Base-by-base conservation (phyloP, 2,113 vertebrate genomes). In the Podarcis muralis region DNA sequence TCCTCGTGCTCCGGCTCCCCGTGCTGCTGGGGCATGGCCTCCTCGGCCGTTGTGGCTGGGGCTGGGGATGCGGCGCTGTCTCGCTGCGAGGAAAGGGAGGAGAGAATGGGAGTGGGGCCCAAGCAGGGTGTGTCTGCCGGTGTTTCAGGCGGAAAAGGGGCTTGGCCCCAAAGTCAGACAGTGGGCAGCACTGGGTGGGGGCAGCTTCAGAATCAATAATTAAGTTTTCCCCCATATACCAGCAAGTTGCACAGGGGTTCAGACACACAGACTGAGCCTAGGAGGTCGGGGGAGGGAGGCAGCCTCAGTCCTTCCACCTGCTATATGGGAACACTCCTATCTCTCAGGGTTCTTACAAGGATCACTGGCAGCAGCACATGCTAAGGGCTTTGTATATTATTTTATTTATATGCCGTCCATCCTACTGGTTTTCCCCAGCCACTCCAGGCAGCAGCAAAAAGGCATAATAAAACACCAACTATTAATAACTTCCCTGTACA, bases 41-140 rank as follows among this genome's bases (percentile, higher is more conserved):
- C 98, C 92, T 99, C 98, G 0, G 98, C 98, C 8, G 98, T 98
- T 87, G 98, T 98, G 92, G 98, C 98, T 1, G 98, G 98, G 32
- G 97, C 97, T 0, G 98, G 98, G 37, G 97, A 97, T 5, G 97
- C 97, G 27, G 95, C 96, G 20, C 95, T 97, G 88, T 98, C 98
- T 74, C 95, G 89, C 94, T 94, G 84, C 3, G 20, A 81, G 57
- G 20, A 2, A 30, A 62, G 59, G 20, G 11, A 30, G n/a, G 53
- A 74, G 65, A 43, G 2, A 68, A 37, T 0, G 27, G 37, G 3
- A 2, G 16, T 1, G 5, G 59, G 59, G 59, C 59, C 13, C 59
- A 62, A 23, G 18, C 6, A 6, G 27, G 15, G 8, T 22, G 43
- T 5, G 15, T 5, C 5, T 2, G 27, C 1, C 0, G 1, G 6